Evolutionary conservation across 1,140 invertebrate species (phyloP), one percentile per base, ranked within the genome.

Genomic region (Procambarus clarkii): DNA sequence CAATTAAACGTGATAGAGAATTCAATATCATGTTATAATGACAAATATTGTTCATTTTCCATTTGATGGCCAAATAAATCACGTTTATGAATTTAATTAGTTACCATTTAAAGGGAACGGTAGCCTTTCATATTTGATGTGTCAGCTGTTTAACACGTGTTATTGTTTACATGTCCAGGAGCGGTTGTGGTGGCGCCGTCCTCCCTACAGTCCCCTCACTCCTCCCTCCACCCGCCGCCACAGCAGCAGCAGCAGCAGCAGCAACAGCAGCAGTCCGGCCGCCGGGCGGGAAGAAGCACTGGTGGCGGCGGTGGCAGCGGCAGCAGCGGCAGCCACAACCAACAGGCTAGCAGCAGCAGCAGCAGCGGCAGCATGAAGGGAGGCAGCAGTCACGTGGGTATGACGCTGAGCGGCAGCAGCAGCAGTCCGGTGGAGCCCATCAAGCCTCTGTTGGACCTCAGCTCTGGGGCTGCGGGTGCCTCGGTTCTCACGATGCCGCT

Each of bases 351-450:
- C n/a, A 64, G 60, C 60, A 69, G 60, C 60, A 58, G 80, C n/a
- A 50, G 54, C 15, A 82, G 80, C 24, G n/a, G 45, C 45, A 79
- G 15, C 45, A 69, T 45, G 34, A 69, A 50, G 11, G 45, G 24
- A 3, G 81, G 58, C 58, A 83, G 44, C 54, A 64, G 50, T 9
- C 21, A 69, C 7, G 24, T 60, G 21, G 60, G 60, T 3, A 74
- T 2, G 69, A 7, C n/a, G 4, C 69, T 24, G n/a, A 83, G 81
- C 34, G 81, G 45, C 46, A 86, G 69, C 21, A 86, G 84, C n/a
- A 86, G 84, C 45, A 86, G 74, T 18, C 69, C 84, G 13, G 69
- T 86, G 46, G 84, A 86, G 45, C 86, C 86, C 50, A 79, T 80
- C 21, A 48, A 78, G 50, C 86, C 86, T 74, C 76, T 88, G 76